Conservation (phyloP, 2,888 invertebrate genomes). For the Beris chalybata region DNA sequence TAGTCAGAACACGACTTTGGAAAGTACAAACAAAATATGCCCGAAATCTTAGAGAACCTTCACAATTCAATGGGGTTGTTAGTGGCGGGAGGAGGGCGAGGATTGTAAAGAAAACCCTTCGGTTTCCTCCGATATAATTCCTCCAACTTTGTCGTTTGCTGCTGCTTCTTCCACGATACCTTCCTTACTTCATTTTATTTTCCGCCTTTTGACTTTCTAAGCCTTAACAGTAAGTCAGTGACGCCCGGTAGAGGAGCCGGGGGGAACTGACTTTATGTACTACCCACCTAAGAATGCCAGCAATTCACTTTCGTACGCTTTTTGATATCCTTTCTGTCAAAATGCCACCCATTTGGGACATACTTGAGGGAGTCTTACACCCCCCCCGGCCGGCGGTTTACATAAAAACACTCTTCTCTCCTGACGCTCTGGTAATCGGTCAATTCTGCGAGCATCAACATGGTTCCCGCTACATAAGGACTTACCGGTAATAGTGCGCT, state of each 20-base stretch:
- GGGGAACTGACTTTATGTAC: neutral
- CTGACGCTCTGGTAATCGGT: slow-evolving; percentile 16
- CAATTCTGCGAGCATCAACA: slow-evolving; percentile 22
- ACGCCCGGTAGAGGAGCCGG: slow-evolving; percentile 3
- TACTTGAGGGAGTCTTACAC: neutral
- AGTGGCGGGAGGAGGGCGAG: neutral
- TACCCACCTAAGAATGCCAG: slow-evolving; percentile 1
- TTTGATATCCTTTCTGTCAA: slow-evolving; percentile 10
- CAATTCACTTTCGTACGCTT: slow-evolving; percentile 21
- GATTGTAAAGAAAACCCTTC: slow-evolving; percentile 18
- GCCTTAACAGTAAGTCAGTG: slow-evolving; percentile 3
- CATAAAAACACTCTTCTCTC: neutral
- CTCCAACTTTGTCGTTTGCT: neutral
- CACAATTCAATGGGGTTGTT: slow-evolving; percentile 7
- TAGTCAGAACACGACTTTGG: neutral
- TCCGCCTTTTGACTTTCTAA: slow-evolving; percentile 34
- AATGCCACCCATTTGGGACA: neutral
- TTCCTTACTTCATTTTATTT: slow-evolving; percentile 31
- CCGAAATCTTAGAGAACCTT: slow-evolving; percentile 9
- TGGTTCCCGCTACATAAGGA: neutral
- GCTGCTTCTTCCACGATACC: slow-evolving; percentile 24
- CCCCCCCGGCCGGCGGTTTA: neutral
- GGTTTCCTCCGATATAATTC: neutral
- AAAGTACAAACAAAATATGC: slow-evolving; percentile 17
- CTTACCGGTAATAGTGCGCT: neutral